Conservation (phyloP, 2,888 invertebrate genomes). For the Gymnosoma rotundatum region DNA sequence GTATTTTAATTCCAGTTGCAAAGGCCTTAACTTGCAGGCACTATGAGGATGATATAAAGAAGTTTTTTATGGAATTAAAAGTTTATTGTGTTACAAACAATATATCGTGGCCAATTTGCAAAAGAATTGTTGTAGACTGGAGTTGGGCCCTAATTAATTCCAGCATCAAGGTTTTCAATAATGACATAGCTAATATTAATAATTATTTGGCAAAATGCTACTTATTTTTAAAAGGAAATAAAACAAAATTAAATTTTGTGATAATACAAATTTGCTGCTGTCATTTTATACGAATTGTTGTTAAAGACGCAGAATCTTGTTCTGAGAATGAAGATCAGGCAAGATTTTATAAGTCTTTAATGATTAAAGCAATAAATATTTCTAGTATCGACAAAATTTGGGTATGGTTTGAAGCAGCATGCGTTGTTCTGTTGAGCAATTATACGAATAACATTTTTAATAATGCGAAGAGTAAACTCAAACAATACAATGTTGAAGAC, state of each 20-base stretch:
- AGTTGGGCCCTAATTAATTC: slow-evolving; percentile 21
- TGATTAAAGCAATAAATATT: slow-evolving; percentile 4
- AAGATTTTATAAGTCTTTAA: not conserved
- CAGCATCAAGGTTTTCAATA: not conserved
- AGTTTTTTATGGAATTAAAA: slow-evolving; percentile 27
- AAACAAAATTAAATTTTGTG: not conserved
- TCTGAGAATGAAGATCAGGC: not conserved
- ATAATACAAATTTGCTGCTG: slow-evolving; percentile 35
- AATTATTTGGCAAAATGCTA: slow-evolving; percentile 5
- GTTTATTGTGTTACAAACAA: not conserved
- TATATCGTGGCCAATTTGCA: slow-evolving; percentile 9
- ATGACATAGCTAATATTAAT: not conserved
- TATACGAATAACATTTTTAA: not conserved
- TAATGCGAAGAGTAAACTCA: not conserved
- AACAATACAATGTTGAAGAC: not conserved
- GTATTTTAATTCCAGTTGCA: slow-evolving; percentile 9
- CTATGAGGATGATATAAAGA: not conserved
- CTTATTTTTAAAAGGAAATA: not conserved
- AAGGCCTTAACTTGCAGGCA: not conserved
- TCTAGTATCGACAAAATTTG: slow-evolving; percentile 1
- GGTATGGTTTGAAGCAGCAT: not conserved
- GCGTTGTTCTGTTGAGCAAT: not conserved
- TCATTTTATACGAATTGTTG: slow-evolving; percentile 29
- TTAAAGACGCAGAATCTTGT: not conserved
- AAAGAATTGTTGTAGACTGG: slow-evolving; percentile 10